Evolutionary conservation across 2,888 invertebrate species (phyloP).

Genomic region (Spisula subtruncata): DNA sequence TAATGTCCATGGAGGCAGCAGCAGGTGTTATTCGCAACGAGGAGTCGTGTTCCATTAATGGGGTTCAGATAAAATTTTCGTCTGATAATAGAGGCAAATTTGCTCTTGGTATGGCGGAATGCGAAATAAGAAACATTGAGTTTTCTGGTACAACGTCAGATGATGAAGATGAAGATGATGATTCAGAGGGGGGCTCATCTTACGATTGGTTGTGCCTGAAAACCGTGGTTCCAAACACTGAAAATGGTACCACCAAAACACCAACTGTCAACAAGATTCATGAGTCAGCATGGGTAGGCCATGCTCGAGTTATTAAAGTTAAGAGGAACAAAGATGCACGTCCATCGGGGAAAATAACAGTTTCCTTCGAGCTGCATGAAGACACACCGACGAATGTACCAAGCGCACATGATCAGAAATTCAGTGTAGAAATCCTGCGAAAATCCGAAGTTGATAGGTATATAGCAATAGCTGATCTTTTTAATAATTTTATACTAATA

Average conservation of each 20-base stretch:
- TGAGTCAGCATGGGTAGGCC: conserved; percentile 45
- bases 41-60: conserved; percentile 70
- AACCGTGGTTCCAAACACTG: conserved; percentile 13
- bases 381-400: background rate
- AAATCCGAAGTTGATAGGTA: conserved; percentile 66
- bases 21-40: conserved; percentile 66
- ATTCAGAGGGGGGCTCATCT: background rate
- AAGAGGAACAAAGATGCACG: conserved; percentile 36
- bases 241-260: background rate
- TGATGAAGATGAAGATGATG: conserved; percentile 55
- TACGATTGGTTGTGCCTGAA: conserved; percentile 53
- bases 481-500: no score
- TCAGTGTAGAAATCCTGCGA: conserved; percentile 56
- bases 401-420: conserved; percentile 21
- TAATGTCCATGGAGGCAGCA: conserved; percentile 79
- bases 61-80: conserved; percentile 69
- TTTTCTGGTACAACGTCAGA: conserved; percentile 64
- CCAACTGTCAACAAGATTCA: background rate
- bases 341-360: conserved; percentile 31
- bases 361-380: conserved; percentile 42
- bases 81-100: conserved; percentile 67
- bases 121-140: conserved; percentile 74
- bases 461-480: no score
- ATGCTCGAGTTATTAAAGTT: conserved; percentile 45
- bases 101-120: conserved; percentile 61